Evolutionary conservation across 2,797 vertebrate genomes (phyloP).

Genomic region (Otus scops): DNA sequence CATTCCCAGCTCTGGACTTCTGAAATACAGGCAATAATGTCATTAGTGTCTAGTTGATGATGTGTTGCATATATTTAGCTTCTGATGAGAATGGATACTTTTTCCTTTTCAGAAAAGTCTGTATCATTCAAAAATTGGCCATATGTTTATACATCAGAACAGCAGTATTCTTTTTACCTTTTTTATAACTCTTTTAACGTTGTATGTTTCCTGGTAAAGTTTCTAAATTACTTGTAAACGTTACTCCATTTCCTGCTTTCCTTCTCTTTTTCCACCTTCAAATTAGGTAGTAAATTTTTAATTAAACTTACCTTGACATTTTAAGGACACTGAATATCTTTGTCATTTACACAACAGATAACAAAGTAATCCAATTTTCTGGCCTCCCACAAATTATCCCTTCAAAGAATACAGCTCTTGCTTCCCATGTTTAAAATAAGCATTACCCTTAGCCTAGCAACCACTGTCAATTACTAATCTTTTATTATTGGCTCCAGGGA

Average conservation of each 20-base stretch:
- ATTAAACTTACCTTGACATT: constrained; percentile 80
- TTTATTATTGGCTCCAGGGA: constrained; percentile 90
- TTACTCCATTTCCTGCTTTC: background rate
- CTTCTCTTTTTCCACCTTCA: background rate
- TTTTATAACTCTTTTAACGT: background rate
- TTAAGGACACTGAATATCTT: constrained; percentile 84
- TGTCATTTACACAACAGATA: constrained; percentile 87
- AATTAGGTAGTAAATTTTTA: constrained; percentile 64
- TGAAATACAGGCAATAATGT: background rate
- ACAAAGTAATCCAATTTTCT: constrained; percentile 88
- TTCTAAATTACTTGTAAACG: constrained; percentile 23
- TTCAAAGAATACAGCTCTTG: constrained; percentile 80
- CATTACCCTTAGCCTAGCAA: constrained; percentile 68
- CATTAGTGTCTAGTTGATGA: background rate
- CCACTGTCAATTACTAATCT: constrained; percentile 76
- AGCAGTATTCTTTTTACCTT: background rate
- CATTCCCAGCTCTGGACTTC: background rate
- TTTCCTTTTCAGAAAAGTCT: background rate
- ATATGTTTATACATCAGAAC: background rate
- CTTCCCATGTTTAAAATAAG: constrained; percentile 83
- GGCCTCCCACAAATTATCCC: constrained; percentile 80
- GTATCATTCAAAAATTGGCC: background rate
- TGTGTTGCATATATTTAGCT: background rate
- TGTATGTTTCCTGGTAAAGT: background rate
- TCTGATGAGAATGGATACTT: background rate